Percentiles rank a stretch among this genome's conserved stretches.
Evolutionary conservation across 2,888 invertebrate species (phyloP).

Genomic region (Drosophila lacicola): DNA sequence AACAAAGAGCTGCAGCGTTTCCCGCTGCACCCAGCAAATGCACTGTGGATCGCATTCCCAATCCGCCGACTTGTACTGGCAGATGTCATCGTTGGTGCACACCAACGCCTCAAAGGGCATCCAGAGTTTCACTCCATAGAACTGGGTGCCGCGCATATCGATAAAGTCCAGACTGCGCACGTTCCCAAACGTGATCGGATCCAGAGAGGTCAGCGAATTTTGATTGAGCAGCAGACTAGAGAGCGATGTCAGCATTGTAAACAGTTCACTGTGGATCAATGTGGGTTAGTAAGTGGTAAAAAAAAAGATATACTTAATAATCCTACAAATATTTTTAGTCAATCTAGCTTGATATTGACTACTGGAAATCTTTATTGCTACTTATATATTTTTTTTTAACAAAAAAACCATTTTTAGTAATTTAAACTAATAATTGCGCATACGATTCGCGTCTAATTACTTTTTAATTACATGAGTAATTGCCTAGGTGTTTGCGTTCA

Average conservation of each 20-base stretch:
- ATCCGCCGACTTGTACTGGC: conserved; percentile 85
- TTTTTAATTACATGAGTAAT: neutral
- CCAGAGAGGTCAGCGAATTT: conserved; percentile 85
- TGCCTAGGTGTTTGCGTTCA: neutral
- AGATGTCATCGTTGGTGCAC: conserved; percentile 82
- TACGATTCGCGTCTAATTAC: neutral
- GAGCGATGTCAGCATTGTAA: conserved; percentile 84
- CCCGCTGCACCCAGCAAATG: conserved; percentile 85
- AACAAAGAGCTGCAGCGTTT: conserved; percentile 82
- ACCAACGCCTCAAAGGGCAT: conserved; percentile 57
- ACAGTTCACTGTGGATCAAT: conserved; percentile 79
- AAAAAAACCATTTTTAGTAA: neutral
- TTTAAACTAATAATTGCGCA: neutral
- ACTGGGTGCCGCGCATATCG: conserved; percentile 86
- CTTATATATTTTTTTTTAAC: no score
- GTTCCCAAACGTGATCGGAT: conserved; percentile 86
- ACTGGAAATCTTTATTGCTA: no score
- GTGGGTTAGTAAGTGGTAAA: conserved; percentile 14
- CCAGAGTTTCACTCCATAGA: conserved; percentile 80
- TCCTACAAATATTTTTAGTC: neutral
- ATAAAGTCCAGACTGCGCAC: conserved; percentile 86
- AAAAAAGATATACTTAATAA: neutral
- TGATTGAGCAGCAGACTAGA: conserved; percentile 85
- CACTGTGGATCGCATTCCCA: conserved; percentile 86
- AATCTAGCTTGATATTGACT: neutral